Conservation (phyloP, 2,888 invertebrate genomes). For the Camponotus fellah region DNA sequence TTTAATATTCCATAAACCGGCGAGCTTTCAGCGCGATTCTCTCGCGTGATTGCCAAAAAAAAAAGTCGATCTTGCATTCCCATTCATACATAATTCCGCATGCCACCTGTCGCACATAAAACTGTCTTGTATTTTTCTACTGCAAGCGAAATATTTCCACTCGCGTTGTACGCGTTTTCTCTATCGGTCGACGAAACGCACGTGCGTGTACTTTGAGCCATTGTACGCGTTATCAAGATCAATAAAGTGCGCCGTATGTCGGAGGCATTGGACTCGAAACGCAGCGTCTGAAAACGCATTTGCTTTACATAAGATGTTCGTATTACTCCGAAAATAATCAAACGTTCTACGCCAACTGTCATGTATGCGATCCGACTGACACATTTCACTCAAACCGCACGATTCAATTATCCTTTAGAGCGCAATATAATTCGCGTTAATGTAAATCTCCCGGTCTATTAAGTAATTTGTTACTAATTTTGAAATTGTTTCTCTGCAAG, state of each 20-base stretch:
- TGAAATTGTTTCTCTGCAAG: not conserved
- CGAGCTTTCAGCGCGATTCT: not conserved
- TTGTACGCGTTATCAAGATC: slow-evolving; percentile 51
- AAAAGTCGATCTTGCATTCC: slow-evolving; percentile 17
- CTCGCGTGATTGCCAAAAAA: not conserved
- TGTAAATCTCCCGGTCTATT: not conserved
- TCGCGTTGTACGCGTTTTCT: not conserved
- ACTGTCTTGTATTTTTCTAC: slow-evolving; percentile 23
- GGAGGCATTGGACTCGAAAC: slow-evolving; percentile 24
- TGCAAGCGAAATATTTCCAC: slow-evolving; percentile 18
- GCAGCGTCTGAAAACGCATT: slow-evolving; percentile 35
- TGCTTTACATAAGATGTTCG: slow-evolving; percentile 40
- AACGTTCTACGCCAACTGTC: slow-evolving; percentile 8
- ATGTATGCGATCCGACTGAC: not conserved
- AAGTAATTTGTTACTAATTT: slow-evolving; percentile 38
- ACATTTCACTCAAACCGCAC: slow-evolving; percentile 1
- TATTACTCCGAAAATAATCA: slow-evolving; percentile 45
- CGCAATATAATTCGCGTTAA: slow-evolving; percentile 19
- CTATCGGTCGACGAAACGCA: slow-evolving; percentile 28
- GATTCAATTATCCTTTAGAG: slow-evolving; percentile 15
- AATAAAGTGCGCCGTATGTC: slow-evolving; percentile 38
- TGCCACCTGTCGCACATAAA: slow-evolving; percentile 51
- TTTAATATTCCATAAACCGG: not conserved
- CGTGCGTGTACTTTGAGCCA: slow-evolving; percentile 43
- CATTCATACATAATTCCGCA: slow-evolving; percentile 41